A percentile compares a stretch with the other conserved stretches of the same genome.
These are phyloP conservation scores for Paralvinella palmiformis DNA, from an alignment of 1,140 invertebrate species.

Conservation along the genomic window DNA sequence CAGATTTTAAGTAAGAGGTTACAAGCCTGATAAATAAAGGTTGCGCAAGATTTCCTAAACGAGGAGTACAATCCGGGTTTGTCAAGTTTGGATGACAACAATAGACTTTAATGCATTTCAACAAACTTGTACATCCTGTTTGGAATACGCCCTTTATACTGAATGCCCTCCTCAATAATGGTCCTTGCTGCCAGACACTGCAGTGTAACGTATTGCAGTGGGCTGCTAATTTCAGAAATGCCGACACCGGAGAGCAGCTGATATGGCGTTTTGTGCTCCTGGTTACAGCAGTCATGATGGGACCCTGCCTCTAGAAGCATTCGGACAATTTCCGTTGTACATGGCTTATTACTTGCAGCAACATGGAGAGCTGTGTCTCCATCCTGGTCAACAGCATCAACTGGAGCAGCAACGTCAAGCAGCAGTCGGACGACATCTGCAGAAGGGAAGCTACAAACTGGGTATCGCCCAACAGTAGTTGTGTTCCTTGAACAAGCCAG, in stretches of 20 bases:
- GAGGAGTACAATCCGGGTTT: too few species aligned
- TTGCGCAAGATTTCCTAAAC: too few species aligned
- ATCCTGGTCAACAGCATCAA: conserved; percentile 62
- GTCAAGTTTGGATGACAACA: too few species aligned
- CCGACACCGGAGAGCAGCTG: conserved; percentile 49
- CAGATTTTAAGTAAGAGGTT: too few species aligned
- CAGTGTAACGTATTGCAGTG: conserved; percentile 7
- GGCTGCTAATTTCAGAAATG: conserved; percentile 60
- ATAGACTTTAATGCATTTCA: conserved; percentile 7
- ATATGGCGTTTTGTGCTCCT: conserved; percentile 69
- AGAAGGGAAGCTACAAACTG: conserved; percentile 69
- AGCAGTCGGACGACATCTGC: conserved; percentile 68
- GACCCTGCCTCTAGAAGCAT: conserved; percentile 70
- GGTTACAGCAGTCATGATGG: conserved; percentile 81
- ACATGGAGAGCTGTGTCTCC: conserved; percentile 77
- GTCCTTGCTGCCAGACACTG: conserved; percentile 7
- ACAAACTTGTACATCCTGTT: conserved; percentile 8
- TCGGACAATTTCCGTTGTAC: conserved; percentile 58
- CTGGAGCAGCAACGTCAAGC: conserved; percentile 73
- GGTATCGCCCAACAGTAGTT: conserved; percentile 60
- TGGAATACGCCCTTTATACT: background rate
- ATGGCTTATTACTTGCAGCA: conserved; percentile 55
- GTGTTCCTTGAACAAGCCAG: conserved; percentile 64
- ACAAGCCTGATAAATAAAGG: too few species aligned
- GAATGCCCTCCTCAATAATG: conserved; percentile 1